Base-by-base conservation (phyloP, 2,113 vertebrate species). In the Prinia subflava region DNA sequence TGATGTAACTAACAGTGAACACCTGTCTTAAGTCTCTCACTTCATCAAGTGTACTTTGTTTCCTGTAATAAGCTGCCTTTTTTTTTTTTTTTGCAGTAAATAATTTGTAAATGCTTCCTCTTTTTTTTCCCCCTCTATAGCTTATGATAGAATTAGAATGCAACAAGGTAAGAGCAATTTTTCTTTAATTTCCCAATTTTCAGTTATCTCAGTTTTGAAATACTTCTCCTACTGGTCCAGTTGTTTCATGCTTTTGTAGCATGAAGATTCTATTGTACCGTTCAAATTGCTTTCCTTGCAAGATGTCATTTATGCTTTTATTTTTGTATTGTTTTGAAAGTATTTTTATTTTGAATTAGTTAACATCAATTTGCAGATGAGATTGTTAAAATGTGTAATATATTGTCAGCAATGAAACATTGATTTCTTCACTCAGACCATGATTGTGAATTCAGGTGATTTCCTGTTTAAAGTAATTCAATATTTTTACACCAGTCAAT, bases 81-180 rank as follows among this genome's bases (percentile, higher is more conserved):
- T 41, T n/a, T 30, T 18, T 59, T 49, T 59, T 49, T 60, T 31
- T 37, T 15, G 0, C 19, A 35, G 13, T 71, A 49, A 80, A 85
- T 77, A 69, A 68, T 24, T 70, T 87, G 10, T 16, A 69, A 92
- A 82, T 33, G 0, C 16, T 77, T 90, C 9, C 11, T 89, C 12
- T 24, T 53, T 50, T 76, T 47, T 50, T 37, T 7, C 12, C 9
- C 15, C 39, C 39, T 9, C 39, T 39, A 57, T 82, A 94, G 94
- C 2, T 96, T 75, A 35, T 95, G 93, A 87, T 97, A 75, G 94
- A 92, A 83, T 0, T 97, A 30, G 96, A 96, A 78, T 97, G 96
- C 35, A 94, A 39, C 47, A 96, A 96, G 93, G 96, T 96, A 94
- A 96, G 94, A 81, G 10, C 50, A 74, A 33, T 46, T 71, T 83